Base-by-base conservation (phyloP, 2,888 invertebrate species). In the Tachina lurida region DNA sequence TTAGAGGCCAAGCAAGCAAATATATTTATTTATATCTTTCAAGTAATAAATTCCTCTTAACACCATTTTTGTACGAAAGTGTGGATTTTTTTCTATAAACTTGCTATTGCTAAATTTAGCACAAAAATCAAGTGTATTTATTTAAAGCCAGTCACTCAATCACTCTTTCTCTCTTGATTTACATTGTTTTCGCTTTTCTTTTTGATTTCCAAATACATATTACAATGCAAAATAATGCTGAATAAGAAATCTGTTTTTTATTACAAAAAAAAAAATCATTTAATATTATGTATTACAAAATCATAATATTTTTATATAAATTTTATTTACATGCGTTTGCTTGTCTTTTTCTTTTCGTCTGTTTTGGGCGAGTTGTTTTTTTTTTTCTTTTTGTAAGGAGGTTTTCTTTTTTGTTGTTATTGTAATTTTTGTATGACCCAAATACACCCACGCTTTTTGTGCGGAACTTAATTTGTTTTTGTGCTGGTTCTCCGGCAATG, bases 391-490 rank as follows among this genome's bases (percentile, higher is more conserved):
- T 77, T 31, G 1, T 1, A 31, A 31, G 52, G 67, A 62, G 82
- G 74, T 39, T 19, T 52, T 19, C 31, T 54, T 13, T 8, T n/a
- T 52, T n/a, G 15, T 58, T 60, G 9, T 68, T 65, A 49, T 68
- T 58, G 22, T 67, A 17, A 41, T 52, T 65, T 82, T 65, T 84
- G 41, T 78, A 31, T 84, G 74, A 75, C 80, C 74, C 80, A 80
- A 84, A 80, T 75, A 62, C 70, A 74, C 68, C 74, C 67, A 75
- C 68, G 31, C 2, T 58, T 58, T 58, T 41, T 63, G 58, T 49
- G 62, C 45, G 39, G 62, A 71, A 71, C 62, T 62, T 43, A 49
- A 60, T 63, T 52, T 75, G 75, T 75, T 68, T 13, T 54, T 68
- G 52, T 68, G 19, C 60, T 52, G 31, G 19, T 58, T 67, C 49